phyloP scores from a whole-genome alignment of 2,113 vertebrate species.

The Paramormyrops kingsleyae region DNA sequence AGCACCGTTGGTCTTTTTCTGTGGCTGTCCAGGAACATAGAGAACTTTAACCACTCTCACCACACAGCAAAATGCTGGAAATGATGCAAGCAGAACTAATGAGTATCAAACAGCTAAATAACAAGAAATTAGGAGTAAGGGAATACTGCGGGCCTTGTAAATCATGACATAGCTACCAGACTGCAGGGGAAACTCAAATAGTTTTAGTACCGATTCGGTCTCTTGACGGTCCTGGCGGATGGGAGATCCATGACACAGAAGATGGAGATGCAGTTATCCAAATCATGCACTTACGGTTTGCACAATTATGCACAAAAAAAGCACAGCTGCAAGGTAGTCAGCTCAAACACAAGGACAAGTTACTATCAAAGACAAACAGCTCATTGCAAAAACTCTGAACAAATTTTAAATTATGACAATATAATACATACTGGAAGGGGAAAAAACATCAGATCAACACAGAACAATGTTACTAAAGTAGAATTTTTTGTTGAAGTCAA shows the following conservation, averaged over 20 bases:
- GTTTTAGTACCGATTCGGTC: conserved; percentile 55
- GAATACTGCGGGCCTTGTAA: not conserved
- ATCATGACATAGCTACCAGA: conserved; percentile 25
- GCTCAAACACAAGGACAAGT: not conserved
- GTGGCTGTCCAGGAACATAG: conserved; percentile 42
- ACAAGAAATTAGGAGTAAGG: not conserved
- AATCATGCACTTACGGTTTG: not conserved
- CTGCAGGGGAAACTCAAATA: conserved; percentile 21
- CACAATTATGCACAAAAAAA: not conserved
- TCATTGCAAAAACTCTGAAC: not conserved
- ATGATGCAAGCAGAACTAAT: not conserved
- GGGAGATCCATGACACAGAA: conserved; percentile 31
- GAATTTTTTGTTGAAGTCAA: not conserved
- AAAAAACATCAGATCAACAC: not conserved
- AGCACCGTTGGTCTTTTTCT: conserved; percentile 89
- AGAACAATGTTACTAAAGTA: not conserved
- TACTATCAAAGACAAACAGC: not conserved
- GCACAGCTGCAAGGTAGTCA: not conserved
- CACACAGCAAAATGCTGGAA: not conserved
- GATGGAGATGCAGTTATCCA: conserved; percentile 25
- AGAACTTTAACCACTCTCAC: not conserved
- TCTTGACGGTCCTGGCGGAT: conserved; percentile 54
- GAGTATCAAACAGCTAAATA: conserved; percentile 9
- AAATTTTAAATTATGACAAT: not conserved
- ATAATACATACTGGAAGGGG: not conserved